These are phyloP conservation scores for Drosophila pachea DNA, from an alignment of 1,140 invertebrate species.

Conservation along the genomic window DNA sequence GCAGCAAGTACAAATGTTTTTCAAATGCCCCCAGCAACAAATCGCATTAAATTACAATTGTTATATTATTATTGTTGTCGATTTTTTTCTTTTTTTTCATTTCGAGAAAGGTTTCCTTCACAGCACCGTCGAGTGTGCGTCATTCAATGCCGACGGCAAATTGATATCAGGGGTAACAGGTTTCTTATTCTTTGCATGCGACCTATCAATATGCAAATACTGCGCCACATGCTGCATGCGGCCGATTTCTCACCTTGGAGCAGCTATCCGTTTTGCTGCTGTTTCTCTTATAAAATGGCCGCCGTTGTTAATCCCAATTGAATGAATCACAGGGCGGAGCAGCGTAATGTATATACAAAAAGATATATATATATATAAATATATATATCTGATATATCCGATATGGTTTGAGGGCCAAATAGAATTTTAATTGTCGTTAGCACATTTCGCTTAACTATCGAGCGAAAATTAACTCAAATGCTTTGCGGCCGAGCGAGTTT, in stretches of 20 bases:
- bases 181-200: not conserved
- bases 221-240: not conserved
- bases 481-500: constrained; percentile 50
- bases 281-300: constrained; percentile 56
- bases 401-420: constrained; percentile 15
- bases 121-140: constrained; percentile 24
- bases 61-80: not conserved
- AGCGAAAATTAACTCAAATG: constrained; percentile 46
- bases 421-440: constrained; percentile 49
- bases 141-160: constrained; percentile 44
- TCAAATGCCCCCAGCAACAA: constrained; percentile 54
- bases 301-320: constrained; percentile 56
- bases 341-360: not conserved
- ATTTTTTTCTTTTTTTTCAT: constrained; percentile 18
- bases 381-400: not conserved
- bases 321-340: not conserved
- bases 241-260: constrained; percentile 49
- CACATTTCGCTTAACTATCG: constrained; percentile 42
- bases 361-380: not conserved
- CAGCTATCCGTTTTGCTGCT: constrained; percentile 77
- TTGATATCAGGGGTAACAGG: constrained; percentile 10
- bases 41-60: constrained; percentile 72
- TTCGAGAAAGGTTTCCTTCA: constrained; percentile 14
- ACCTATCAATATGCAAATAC: constrained; percentile 12
- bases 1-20: constrained; percentile 50